Conservation (phyloP, 2,113 vertebrate species). For the Poeciliopsis turrubarensis region DNA sequence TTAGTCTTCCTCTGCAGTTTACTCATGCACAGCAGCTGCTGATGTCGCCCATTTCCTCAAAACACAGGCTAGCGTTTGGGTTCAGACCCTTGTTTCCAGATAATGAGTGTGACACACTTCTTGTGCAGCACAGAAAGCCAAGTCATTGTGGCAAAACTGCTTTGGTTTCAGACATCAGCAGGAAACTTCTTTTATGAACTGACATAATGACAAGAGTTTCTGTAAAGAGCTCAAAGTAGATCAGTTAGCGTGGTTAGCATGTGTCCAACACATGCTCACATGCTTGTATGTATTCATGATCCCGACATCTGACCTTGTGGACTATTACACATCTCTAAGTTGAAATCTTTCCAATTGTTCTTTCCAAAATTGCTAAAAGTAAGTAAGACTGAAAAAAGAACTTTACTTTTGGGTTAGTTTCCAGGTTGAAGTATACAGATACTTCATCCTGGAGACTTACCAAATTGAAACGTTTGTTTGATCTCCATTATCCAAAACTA, state of each 20-base stretch:
- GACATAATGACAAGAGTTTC: not conserved
- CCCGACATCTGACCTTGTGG: no score
- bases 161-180: not conserved
- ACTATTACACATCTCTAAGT: no score
- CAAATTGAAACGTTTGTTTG: no score
- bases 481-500: no score
- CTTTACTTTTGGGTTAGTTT: no score
- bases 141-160: not conserved
- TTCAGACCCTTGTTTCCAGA: not conserved
- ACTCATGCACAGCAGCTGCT: constrained; percentile 19
- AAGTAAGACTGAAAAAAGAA: no score
- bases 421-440: no score
- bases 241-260: not conserved
- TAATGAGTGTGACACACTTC: not conserved
- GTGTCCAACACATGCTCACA: no score
- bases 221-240: not conserved
- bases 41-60: not conserved
- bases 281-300: no score
- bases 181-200: not conserved
- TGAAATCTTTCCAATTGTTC: no score
- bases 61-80: not conserved
- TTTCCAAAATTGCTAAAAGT: no score
- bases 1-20: constrained; percentile 17
- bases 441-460: no score
- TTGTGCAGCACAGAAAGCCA: not conserved